Evolutionary conservation across 2,113 vertebrate species (phyloP).

Genomic region (Taxidea taxus): DNA sequence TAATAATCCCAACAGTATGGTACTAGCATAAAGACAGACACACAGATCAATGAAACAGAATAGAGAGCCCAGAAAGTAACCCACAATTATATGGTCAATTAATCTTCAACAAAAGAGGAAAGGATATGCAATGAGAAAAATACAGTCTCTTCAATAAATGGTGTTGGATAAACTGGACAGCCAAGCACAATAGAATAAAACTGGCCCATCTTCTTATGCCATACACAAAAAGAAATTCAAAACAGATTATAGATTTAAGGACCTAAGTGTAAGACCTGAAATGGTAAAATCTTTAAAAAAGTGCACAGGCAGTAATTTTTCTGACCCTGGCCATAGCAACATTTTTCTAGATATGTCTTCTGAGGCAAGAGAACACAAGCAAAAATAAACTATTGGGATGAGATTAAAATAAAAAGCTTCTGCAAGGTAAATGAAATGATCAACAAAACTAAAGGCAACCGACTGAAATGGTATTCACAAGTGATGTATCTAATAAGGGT

Average conservation of each 20-base stretch:
- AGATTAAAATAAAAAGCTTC: not conserved
- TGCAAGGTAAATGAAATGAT: not conserved
- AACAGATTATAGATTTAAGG: not conserved
- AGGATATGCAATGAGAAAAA: not conserved
- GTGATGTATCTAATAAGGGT: not conserved
- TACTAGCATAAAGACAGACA: not conserved
- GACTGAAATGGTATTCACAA: not conserved
- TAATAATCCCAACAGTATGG: not conserved
- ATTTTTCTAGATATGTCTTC: not conserved
- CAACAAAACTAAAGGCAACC: not conserved
- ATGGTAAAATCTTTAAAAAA: not conserved
- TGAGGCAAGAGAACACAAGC: not conserved
- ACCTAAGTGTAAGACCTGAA: not conserved
- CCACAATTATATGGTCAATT: not conserved
- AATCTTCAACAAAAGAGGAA: not conserved
- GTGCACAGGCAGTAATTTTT: not conserved
- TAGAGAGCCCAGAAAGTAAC: not conserved
- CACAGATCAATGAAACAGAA: not conserved
- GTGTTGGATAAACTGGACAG: not conserved
- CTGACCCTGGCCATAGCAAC: not conserved
- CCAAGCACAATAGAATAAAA: not conserved
- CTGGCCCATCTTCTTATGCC: not conserved
- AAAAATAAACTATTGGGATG: not conserved
- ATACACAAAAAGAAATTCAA: not conserved
- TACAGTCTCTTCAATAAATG: not conserved